Evolutionary conservation across 2,888 invertebrate species (phyloP).

Genomic region (Noctua comes): DNA sequence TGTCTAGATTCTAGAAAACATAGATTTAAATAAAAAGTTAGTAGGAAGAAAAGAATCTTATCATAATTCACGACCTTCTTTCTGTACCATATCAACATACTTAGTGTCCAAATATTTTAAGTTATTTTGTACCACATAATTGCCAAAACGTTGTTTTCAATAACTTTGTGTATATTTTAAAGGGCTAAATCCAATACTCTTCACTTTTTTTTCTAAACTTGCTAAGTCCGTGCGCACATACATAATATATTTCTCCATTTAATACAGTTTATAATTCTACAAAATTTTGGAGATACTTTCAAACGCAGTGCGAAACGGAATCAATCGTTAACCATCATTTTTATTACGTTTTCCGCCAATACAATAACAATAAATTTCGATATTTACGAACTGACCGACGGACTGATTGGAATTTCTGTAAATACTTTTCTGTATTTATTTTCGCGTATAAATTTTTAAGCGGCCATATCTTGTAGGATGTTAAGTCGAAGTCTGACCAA

Average conservation of each 20-base stretch:
- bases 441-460: conserved; percentile 15
- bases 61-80: conserved; percentile 24
- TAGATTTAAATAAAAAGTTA: neutral
- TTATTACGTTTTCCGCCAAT: conserved; percentile 25
- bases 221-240: neutral
- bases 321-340: conserved; percentile 13
- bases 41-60: conserved; percentile 9
- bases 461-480: conserved; percentile 16
- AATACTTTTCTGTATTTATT: conserved; percentile 21
- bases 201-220: conserved; percentile 1
- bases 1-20: conserved; percentile 1
- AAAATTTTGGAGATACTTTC: conserved; percentile 5
- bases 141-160: conserved; percentile 9
- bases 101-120: conserved; percentile 27
- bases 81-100: conserved; percentile 7
- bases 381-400: conserved; percentile 32
- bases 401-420: conserved; percentile 32
- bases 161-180: conserved; percentile 20
- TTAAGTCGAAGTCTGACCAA: neutral
- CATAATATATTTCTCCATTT: conserved; percentile 19
- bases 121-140: conserved; percentile 54
- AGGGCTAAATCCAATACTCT: conserved; percentile 24
- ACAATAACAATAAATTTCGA: conserved; percentile 42
- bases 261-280: conserved; percentile 15
- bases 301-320: conserved; percentile 16